Percentiles rank a stretch among this genome's conserved stretches.
Conservation (phyloP, 1,140 invertebrate species). For the Drosophila erecta region DNA sequence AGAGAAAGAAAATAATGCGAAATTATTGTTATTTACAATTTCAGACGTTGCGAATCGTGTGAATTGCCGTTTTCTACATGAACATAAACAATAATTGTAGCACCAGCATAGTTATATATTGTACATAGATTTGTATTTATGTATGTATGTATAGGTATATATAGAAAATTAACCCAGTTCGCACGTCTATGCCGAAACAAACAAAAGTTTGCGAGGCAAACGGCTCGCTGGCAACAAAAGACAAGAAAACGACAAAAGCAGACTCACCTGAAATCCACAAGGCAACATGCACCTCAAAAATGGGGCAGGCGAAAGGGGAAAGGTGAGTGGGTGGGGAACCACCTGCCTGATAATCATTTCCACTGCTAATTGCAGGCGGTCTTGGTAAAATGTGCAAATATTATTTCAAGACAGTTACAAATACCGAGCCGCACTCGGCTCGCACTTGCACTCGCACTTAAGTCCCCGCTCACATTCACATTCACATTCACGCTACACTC, state of each 20-base stretch:
- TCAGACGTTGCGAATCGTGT: conserved; percentile 58
- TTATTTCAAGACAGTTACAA: conserved; percentile 60
- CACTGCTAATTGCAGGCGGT: conserved; percentile 53
- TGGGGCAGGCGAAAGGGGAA: conserved; percentile 3
- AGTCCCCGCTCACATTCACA: conserved; percentile 49
- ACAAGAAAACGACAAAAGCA: conserved; percentile 42
- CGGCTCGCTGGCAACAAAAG: conserved; percentile 36
- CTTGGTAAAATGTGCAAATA: conserved; percentile 62
- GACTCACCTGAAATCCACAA: conserved; percentile 19
- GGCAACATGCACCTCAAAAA: conserved; percentile 17
- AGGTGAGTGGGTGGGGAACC: conserved; percentile 10
- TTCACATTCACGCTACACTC: background rate
- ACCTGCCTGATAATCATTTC: conserved; percentile 53
- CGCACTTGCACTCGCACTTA: conserved; percentile 23
- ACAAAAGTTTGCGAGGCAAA: conserved; percentile 54
- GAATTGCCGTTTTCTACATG: conserved; percentile 52
- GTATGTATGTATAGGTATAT: conserved; percentile 35
- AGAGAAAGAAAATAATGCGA: conserved; percentile 54
- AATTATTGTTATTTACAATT: conserved; percentile 53
- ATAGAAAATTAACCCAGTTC: conserved; percentile 82
- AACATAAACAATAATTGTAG: conserved; percentile 54
- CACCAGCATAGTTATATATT: conserved; percentile 31
- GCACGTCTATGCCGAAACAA: conserved; percentile 77
- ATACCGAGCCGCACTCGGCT: conserved; percentile 25
- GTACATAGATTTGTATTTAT: conserved; percentile 37